These are phyloP conservation scores for Larimichthys crocea DNA, from an alignment of 2,113 vertebrate species.

Conservation along the genomic window DNA sequence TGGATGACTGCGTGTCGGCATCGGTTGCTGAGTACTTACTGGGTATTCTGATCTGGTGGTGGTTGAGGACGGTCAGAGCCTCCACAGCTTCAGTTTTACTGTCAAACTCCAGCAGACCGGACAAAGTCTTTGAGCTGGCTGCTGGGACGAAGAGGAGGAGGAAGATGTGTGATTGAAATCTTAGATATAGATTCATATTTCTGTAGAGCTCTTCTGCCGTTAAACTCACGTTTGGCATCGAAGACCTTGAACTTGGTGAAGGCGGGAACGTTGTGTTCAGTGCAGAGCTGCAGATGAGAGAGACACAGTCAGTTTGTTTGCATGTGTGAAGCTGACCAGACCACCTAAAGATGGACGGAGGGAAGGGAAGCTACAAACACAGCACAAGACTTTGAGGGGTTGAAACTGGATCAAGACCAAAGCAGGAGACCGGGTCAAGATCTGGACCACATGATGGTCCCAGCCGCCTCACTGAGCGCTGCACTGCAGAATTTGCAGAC, in stretches of 20 bases:
- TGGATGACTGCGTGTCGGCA: not conserved
- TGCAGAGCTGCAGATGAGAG: conserved; percentile 86
- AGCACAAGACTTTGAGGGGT: too few species aligned
- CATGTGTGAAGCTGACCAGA: too few species aligned
- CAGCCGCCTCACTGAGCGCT: too few species aligned
- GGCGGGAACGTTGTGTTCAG: conserved; percentile 89
- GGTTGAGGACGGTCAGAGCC: conserved; percentile 94
- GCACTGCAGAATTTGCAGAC: too few species aligned
- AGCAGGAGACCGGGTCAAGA: too few species aligned
- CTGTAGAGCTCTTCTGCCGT: not conserved
- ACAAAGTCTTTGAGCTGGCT: conserved; percentile 95
- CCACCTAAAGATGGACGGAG: too few species aligned
- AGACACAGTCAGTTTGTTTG: not conserved
- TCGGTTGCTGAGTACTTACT: conserved; percentile 82
- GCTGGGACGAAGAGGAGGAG: conserved; percentile 11
- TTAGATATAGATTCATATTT: not conserved
- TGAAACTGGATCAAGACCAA: too few species aligned
- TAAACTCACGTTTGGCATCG: conserved; percentile 93
- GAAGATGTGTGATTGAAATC: not conserved
- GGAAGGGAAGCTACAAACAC: too few species aligned
- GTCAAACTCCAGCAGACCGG: conserved; percentile 94
- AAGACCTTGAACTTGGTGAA: conserved; percentile 96
- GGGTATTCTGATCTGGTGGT: conserved; percentile 95
- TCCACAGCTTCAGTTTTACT: conserved; percentile 94
- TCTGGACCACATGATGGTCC: too few species aligned